Conservation (phyloP, 2,888 invertebrate genomes). For the Agonopterix arenella region DNA sequence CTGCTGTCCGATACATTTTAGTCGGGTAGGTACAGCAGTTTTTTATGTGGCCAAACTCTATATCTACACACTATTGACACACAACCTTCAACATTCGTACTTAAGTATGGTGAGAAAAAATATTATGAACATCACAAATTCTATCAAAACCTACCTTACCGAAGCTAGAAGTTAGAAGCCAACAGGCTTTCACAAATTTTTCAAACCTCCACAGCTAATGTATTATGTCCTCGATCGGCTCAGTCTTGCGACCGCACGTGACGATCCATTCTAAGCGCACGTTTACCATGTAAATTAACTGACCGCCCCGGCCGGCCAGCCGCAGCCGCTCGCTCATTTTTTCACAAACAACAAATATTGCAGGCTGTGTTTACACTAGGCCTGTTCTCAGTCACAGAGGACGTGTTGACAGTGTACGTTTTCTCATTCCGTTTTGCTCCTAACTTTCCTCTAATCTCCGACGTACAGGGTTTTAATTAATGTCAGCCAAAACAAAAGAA, state of each 20-base stretch:
- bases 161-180: no score
- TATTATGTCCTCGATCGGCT: conserved; percentile 24
- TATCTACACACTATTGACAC: no score
- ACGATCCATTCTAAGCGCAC: conserved; percentile 70
- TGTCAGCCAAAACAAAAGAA: neutral
- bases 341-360: conserved; percentile 57
- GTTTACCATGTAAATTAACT: conserved; percentile 73
- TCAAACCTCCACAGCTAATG: no score
- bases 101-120: no score
- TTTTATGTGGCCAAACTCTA: no score
- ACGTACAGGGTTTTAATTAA: conserved; percentile 5
- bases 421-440: conserved; percentile 5
- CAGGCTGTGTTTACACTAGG: conserved; percentile 36
- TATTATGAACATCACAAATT: no score
- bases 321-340: conserved; percentile 41
- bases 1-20: no score
- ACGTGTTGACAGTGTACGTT: neutral
- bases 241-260: conserved; percentile 64
- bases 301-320: conserved; percentile 25
- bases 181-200: no score
- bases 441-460: conserved; percentile 6
- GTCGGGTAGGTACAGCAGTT: no score
- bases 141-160: no score
- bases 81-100: no score
- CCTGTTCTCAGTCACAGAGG: conserved; percentile 27